Base-by-base conservation (phyloP, 2,113 vertebrate species). In the Nanorana parkeri region DNA sequence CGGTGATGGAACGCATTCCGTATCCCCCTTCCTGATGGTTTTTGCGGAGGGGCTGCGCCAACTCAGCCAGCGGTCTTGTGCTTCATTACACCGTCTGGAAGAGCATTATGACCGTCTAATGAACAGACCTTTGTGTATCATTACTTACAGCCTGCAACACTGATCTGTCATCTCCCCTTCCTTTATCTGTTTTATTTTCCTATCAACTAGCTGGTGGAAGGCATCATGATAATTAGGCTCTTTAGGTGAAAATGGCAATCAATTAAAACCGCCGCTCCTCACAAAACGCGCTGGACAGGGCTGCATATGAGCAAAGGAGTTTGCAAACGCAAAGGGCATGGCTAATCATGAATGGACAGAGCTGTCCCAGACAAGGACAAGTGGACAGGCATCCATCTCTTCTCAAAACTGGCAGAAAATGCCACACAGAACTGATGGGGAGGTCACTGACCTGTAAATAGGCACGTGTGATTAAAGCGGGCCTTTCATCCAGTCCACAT, bases 161-260 rank as follows among this genome's bases (percentile, higher is more conserved):
- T 66, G 75, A 77, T 77, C 65, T 77, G 75, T 65, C 61, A 51
- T 66, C n/a, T 54, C 4, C 15, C 19, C 21, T 54, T 66, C 75
- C 75, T 65, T 47, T 64, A 77, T 77, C 60, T 64, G n/a, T 64
- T 77, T 77, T 66, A 77, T 66, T 77, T 55, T 47, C 61, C 75
- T 17, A 51, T 24, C 61, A 66, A 52, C 29, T 77, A 54, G 75
- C 65, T 66, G 51, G 32, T 28, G 11, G 23, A 26, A 77, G 26
- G 21, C n/a, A 26, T 77, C 52, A 55, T 66, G 52, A 54, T 32
- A 63, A 17, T 20, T 24, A 17, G n/a, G 68, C 68, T 52, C 41
- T 51, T 21, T 60, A 54, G 68, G 68, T 52, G 68, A 54, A 17
- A 51, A 51, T 4, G 26, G 68, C 16, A 23, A 47, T 69, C 29